Conservation (phyloP, 2,797 vertebrate genomes). For the Hemibagrus guttatus region DNA sequence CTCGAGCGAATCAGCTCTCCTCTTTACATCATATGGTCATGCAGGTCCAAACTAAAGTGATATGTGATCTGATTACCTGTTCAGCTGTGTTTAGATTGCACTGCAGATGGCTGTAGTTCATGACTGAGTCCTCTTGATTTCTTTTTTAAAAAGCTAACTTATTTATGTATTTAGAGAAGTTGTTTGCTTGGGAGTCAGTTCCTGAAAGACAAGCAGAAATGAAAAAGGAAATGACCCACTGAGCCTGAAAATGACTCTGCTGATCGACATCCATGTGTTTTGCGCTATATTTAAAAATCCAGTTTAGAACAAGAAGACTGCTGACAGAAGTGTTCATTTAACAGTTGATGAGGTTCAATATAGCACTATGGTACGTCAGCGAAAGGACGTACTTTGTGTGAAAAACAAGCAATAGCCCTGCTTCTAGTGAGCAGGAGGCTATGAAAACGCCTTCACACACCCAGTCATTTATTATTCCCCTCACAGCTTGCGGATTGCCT, state of each 20-base stretch:
- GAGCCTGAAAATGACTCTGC: slow-evolving; percentile 1
- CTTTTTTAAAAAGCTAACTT: background rate
- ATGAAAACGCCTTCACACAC: slow-evolving; percentile 24
- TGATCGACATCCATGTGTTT: background rate
- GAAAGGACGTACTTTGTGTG: background rate
- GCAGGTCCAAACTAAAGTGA: slow-evolving; percentile 10
- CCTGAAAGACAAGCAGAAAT: slow-evolving; percentile 41
- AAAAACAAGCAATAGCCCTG: background rate
- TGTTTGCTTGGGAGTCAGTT: slow-evolving; percentile 20
- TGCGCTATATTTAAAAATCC: slow-evolving; percentile 8
- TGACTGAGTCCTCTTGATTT: slow-evolving; percentile 33
- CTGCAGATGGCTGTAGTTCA: background rate
- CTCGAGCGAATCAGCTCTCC: background rate
- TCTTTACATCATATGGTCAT: background rate
- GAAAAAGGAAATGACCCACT: slow-evolving; percentile 32
- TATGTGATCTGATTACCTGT: slow-evolving; percentile 30
- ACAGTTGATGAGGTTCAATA: slow-evolving; percentile 19
- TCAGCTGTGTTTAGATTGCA: slow-evolving; percentile 14
- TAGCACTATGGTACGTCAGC: background rate
- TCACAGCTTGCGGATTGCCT: slow-evolving; percentile 47
- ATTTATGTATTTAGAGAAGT: slow-evolving; percentile 34
- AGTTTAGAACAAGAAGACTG: slow-evolving; percentile 3
- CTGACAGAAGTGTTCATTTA: slow-evolving; percentile 22
- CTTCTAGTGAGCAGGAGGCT: background rate
- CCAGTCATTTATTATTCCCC: slow-evolving; percentile 50